Conservation (phyloP, 2,888 invertebrate genomes). For the Acleris holmiana region DNA sequence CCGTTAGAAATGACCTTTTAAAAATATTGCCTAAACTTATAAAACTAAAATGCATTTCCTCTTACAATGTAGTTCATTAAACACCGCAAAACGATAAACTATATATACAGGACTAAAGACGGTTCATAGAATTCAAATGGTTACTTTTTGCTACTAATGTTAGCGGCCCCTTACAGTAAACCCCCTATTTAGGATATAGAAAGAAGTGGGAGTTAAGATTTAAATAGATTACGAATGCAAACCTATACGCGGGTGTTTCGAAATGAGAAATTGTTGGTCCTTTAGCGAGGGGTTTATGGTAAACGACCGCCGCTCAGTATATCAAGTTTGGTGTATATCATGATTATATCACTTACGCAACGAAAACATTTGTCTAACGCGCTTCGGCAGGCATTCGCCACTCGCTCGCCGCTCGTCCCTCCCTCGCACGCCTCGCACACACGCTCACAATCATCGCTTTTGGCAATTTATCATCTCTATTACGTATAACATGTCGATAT, state of each 20-base stretch:
- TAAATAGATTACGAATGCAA: conserved; percentile 51
- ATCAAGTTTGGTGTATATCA: conserved; percentile 79
- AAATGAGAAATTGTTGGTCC: conserved; percentile 63
- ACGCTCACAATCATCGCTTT: conserved; percentile 62
- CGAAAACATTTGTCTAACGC: conserved; percentile 62
- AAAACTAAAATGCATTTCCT: conserved; percentile 83
- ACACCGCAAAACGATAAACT: conserved; percentile 79
- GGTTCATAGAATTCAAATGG: conserved; percentile 73
- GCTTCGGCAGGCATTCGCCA: conserved; percentile 47
- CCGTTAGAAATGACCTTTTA: conserved; percentile 79
- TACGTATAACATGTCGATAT: conserved; percentile 64
- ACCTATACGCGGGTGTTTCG: conserved; percentile 50
- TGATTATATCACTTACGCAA: conserved; percentile 77
- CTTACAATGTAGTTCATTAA: conserved; percentile 75
- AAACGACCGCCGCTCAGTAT: conserved; percentile 63
- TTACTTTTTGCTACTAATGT: conserved; percentile 67
- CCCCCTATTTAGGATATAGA: conserved; percentile 62
- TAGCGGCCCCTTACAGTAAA: conserved; percentile 67
- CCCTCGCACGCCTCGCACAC: conserved; percentile 40
- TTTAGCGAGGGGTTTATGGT: conserved; percentile 61
- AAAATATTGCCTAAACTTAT: conserved; percentile 83
- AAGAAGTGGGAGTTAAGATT: conserved; percentile 56
- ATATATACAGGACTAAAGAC: conserved; percentile 81
- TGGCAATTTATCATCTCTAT: conserved; percentile 78
- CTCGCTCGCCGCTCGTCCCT: conserved; percentile 42